Base-by-base conservation (phyloP, 2,888 invertebrate species). In the Dryadula phaetusa region DNA sequence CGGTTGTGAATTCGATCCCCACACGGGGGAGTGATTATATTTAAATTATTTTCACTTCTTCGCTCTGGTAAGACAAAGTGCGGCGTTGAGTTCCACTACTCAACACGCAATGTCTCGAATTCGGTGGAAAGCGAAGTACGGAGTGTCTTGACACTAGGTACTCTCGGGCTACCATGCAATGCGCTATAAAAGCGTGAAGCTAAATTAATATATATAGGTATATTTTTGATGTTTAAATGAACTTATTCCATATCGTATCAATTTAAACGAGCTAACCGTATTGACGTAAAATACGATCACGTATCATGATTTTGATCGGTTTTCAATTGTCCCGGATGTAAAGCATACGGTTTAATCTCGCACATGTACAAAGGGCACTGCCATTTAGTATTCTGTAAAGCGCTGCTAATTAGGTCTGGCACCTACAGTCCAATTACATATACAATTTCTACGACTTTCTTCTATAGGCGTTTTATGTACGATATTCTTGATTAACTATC, bases 281-380 rank as follows among this genome's bases (percentile, higher is more conserved):
- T 52, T 52, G 28, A 28, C 8, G 28, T 16, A 28, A 52, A 52
- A 28, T 52, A 16, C 16, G 28, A 52, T 52, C 22, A 56, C 37
- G 10, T 56, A 40, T 60, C 25, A 44, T 4, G 60, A 32, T 44
- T 42, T 44, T 60, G 42, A 60, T 60, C 60, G 25, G 42, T 32
- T 60, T 44, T 32, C 58, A 54, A 54, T 54, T 56, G 54, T 56
- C 75, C 83, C 86, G 87, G 88, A 88, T 83, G 82, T 80, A 79
- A 81, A 83, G 85, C 83, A 80, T 84, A 84, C 82, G 84, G 84
- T 84, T 81, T 82, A 81, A 83, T 83, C 82, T 84, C 83, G 80
- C 83, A 34, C 37, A 40, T 28, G 58, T 76, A 70, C 64, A 71
- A 63, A 65, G 63, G 67, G 52, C 76, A 64, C 72, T 66, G 69